Evolutionary conservation across 2,113 vertebrate genomes (phyloP).

Genomic region (Ceyx cyanopectus): DNA sequence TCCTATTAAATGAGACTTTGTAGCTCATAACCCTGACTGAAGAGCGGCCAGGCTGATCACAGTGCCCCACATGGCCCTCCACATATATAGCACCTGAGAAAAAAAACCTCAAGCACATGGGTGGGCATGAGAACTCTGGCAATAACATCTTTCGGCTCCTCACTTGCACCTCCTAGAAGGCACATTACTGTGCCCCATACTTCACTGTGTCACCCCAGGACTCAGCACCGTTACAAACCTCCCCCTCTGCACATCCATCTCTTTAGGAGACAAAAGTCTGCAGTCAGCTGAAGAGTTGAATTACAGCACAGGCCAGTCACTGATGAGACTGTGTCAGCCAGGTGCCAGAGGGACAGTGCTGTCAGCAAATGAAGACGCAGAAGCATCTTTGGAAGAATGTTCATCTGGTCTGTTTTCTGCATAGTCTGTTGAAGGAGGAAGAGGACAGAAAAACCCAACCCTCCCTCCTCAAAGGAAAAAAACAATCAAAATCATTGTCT

Average conservation of each 20-base stretch:
- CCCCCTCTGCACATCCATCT: neutral
- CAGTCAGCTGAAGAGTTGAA: neutral
- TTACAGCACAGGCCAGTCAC: neutral
- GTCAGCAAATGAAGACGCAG: neutral
- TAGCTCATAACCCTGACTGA: neutral
- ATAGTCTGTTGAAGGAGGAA: neutral
- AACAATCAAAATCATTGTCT: neutral
- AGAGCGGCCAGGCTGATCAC: neutral
- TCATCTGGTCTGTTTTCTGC: neutral
- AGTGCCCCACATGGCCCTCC: neutral
- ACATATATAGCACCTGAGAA: neutral
- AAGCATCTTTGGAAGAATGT: neutral
- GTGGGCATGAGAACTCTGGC: neutral
- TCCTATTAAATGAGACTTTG: neutral
- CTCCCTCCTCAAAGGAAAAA: neutral
- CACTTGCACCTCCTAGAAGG: neutral
- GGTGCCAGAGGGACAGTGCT: neutral
- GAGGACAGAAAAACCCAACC: neutral
- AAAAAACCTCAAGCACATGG: neutral
- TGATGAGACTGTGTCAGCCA: neutral
- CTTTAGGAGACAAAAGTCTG: neutral
- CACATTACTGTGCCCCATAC: neutral
- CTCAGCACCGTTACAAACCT: neutral
- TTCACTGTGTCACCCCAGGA: fast-evolving
- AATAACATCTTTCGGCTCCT: neutral